Evolutionary conservation across 2,888 invertebrate genomes (phyloP).

Genomic region (Tromatobia lineatoria): DNA sequence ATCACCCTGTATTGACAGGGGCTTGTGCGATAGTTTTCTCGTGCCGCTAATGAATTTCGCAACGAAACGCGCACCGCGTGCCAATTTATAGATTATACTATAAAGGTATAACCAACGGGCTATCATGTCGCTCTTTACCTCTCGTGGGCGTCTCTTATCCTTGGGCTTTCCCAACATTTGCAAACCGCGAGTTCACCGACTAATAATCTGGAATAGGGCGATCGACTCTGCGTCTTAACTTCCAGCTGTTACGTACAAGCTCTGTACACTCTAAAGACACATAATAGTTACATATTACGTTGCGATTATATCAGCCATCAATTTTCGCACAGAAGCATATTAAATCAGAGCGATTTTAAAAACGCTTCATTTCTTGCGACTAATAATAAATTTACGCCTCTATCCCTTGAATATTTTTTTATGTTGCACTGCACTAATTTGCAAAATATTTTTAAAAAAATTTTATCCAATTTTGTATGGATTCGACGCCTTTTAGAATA

Average conservation of each 20-base stretch:
- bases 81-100: constrained; percentile 45
- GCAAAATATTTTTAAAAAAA: too few species aligned
- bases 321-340: not conserved
- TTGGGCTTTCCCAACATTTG: constrained; percentile 74
- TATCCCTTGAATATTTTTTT: not conserved
- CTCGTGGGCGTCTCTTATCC: constrained; percentile 78
- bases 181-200: not conserved
- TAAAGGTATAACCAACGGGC: constrained; percentile 16
- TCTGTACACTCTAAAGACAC: constrained; percentile 7
- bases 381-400: not conserved
- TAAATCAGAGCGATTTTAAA: not conserved
- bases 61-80: constrained; percentile 46
- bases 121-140: constrained; percentile 33
- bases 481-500: too few species aligned
- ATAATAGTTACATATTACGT: not conserved
- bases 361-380: not conserved
- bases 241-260: constrained; percentile 3
- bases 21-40: constrained; percentile 49
- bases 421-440: not conserved
- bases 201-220: not conserved
- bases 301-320: not conserved
- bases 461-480: too few species aligned
- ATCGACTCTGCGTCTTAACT: constrained; percentile 17
- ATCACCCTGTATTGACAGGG: not conserved
- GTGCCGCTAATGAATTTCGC: constrained; percentile 67